Evolutionary conservation across 2,888 invertebrate species (phyloP), one percentile per base, ranked within the genome.

Genomic region (Papilio gigon): DNA sequence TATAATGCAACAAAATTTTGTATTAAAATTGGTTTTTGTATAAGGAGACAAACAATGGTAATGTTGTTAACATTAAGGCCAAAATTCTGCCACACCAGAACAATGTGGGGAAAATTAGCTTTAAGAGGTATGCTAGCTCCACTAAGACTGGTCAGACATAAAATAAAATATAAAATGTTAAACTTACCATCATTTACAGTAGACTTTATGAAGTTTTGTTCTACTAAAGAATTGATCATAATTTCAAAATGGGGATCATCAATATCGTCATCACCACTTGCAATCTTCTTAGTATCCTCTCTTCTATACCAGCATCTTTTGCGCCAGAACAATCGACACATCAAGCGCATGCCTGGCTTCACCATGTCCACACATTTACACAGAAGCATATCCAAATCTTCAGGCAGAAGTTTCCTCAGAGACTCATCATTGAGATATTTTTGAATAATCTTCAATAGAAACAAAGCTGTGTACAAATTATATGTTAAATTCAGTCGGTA

Each of bases 301-400:
- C 68, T 68, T 47, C 78, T 80, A 68, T 84, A 87, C 92, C 92
- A 92, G 11, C 78, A 76, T 0, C 79, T 77, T 67, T 84, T 82
- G 6, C 85, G 77, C 91, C 92, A 91, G 72, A 84, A 91, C 44
- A 92, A 71, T 3, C 90, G 77, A 73, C 90, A 90, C 1, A 90
- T 80, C 1, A 90, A 70, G 61, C 77, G 79, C 76, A 85, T 79
- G 0, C 85, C 86, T 0, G 84, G 84, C 50, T 86, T 84, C 0
- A 71, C 65, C 0, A 86, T 61, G 14, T 72, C 60, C 68, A 83
- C 71, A 59, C 79, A 82, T 17, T 76, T 80, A 9, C 71, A 69
- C 5, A 90, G 72, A 0, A 90, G 71, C 0, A 69, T 60, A 66
- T 81, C 76, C 6, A 84, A 77, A 0, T 71, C 72, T 44, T 79